Evolutionary conservation across 2,888 invertebrate genomes (phyloP).

Genomic region (Sminthurides aquaticus): DNA sequence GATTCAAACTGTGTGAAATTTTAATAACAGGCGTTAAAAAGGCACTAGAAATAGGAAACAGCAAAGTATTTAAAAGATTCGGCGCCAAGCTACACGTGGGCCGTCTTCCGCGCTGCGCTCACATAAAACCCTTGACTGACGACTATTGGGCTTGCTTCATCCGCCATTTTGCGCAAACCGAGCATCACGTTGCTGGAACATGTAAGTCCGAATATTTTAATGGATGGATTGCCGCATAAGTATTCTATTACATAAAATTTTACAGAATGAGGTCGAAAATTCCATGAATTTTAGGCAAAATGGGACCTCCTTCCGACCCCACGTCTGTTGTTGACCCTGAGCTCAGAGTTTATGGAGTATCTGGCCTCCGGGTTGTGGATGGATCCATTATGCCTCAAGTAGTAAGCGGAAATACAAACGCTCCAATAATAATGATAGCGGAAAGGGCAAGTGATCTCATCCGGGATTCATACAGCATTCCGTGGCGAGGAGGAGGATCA

Average conservation of each 20-base stretch:
- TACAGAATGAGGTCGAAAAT: neutral
- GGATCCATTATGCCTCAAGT: slow-evolving; percentile 31
- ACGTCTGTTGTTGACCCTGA: slow-evolving; percentile 73
- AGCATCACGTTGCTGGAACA: slow-evolving; percentile 79
- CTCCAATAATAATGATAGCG: slow-evolving; percentile 47
- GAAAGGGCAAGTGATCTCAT: slow-evolving; percentile 47
- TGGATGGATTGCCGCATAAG: neutral
- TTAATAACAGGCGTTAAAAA: slow-evolving; percentile 64
- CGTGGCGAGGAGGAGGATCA: too few species aligned
- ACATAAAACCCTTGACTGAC: slow-evolving; percentile 62
- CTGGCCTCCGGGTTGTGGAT: slow-evolving; percentile 51
- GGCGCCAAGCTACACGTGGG: slow-evolving; percentile 64
- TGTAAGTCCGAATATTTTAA: slow-evolving; percentile 46
- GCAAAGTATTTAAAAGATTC: slow-evolving; percentile 65
- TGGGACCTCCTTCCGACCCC: slow-evolving; percentile 82
- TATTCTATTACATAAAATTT: neutral
- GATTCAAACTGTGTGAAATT: too few species aligned
- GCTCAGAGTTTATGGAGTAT: slow-evolving; percentile 67
- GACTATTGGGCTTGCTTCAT: slow-evolving; percentile 83
- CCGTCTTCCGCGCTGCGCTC: slow-evolving; percentile 69
- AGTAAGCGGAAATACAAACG: slow-evolving; percentile 45
- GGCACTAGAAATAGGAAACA: slow-evolving; percentile 67
- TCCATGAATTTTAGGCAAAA: slow-evolving; percentile 52
- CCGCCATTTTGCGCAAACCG: slow-evolving; percentile 69
- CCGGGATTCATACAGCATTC: too few species aligned